These are phyloP conservation scores for Sarotherodon lohbergeri DNA, from an alignment of 2,113 vertebrate species.

Conservation along the genomic window DNA sequence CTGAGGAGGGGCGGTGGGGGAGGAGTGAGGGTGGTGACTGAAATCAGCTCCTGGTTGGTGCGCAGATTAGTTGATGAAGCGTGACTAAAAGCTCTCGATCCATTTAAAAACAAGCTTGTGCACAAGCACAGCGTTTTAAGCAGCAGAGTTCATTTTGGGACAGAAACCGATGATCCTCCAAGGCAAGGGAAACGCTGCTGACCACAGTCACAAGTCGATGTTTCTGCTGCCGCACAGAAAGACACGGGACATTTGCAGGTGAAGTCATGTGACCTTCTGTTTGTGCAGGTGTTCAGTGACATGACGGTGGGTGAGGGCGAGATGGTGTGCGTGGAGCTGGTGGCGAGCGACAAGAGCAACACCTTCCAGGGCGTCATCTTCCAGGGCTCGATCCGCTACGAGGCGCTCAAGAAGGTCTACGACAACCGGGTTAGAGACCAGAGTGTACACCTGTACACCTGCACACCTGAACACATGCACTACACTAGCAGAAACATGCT, in stretches of 20 bases:
- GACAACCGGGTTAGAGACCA: conserved; percentile 87
- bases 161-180: not conserved
- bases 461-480: not conserved
- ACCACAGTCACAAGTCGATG: not conserved
- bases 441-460: not conserved
- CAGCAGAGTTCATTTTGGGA: not conserved
- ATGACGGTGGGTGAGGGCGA: conserved; percentile 98
- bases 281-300: conserved; percentile 87
- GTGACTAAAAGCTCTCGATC: not conserved
- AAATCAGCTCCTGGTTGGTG: not conserved
- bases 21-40: not conserved
- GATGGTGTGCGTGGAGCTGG: conserved; percentile 98
- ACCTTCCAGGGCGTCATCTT: conserved; percentile 97
- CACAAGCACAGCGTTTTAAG: not conserved
- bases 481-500: not conserved
- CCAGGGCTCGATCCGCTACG: conserved; percentile 97
- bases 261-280: not conserved
- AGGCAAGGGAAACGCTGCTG: not conserved
- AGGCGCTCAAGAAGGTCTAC: conserved; percentile 97
- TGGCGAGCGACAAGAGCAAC: conserved; percentile 95
- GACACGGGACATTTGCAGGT: not conserved
- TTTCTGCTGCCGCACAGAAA: not conserved
- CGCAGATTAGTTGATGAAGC: not conserved
- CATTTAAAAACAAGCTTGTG: not conserved
- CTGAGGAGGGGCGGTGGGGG: not conserved